Conservation (phyloP, 2,113 vertebrate species). For the Condylura cristata region DNA sequence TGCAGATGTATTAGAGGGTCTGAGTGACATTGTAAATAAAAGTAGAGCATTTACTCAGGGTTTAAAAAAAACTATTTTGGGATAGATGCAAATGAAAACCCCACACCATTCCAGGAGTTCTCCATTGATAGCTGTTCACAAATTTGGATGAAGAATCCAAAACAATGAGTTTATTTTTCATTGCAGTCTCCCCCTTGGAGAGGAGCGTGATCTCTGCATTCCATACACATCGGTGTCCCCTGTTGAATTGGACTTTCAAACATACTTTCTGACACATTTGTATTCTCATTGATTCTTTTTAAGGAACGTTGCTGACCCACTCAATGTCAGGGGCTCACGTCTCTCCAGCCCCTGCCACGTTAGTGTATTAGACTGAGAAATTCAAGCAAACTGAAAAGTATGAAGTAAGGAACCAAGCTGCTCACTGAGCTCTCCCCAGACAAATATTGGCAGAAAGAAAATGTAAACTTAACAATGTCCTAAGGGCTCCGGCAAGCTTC, state of each 20-base stretch:
- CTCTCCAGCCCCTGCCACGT: neutral
- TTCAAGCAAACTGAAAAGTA: neutral
- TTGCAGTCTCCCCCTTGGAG: neutral
- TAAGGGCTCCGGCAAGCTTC: slow-evolving; percentile 41
- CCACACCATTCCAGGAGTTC: neutral
- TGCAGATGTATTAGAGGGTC: neutral
- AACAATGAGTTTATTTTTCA: neutral
- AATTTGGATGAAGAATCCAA: neutral
- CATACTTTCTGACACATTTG: slow-evolving; percentile 2
- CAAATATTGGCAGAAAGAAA: slow-evolving; percentile 47
- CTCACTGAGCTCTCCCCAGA: neutral
- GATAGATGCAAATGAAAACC: neutral
- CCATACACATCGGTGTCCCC: neutral
- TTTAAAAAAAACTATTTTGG: slow-evolving; percentile 14
- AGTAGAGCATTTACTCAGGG: neutral
- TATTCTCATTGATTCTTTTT: slow-evolving; percentile 8
- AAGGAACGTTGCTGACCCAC: neutral
- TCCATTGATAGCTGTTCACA: neutral
- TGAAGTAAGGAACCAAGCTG: neutral
- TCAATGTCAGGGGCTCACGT: neutral
- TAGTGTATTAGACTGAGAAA: neutral
- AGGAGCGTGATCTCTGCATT: neutral
- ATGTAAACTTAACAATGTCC: slow-evolving; percentile 22
- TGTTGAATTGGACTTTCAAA: neutral
- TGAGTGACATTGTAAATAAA: neutral